Evolutionary conservation across 2,888 invertebrate genomes (phyloP).

Genomic region (Drosophila ochracea): DNA sequence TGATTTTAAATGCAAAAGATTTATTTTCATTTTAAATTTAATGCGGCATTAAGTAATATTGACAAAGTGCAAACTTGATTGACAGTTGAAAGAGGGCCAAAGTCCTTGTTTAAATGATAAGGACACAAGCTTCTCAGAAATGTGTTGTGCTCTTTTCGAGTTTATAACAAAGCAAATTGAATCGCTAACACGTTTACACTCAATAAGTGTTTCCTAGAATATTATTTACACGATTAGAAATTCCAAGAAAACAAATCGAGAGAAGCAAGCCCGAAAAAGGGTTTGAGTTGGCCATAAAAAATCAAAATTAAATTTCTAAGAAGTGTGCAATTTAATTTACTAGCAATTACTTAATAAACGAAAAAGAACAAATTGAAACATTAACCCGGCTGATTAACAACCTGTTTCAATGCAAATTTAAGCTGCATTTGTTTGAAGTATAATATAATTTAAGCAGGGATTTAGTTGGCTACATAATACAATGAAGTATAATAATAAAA

Average conservation of each 20-base stretch:
- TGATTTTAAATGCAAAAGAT: slow-evolving; percentile 46
- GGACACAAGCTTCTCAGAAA: neutral
- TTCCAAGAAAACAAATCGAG: neutral
- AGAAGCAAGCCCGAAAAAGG: neutral
- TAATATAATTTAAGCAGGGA: too few species aligned
- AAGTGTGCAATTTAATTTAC: neutral
- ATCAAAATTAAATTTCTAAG: neutral
- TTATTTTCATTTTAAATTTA: slow-evolving; percentile 19
- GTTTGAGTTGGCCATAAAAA: neutral
- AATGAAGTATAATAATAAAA: too few species aligned
- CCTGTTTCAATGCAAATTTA: neutral
- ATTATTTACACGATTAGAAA: neutral
- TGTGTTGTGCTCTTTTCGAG: neutral
- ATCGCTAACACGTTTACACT: neutral
- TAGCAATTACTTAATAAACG: too few species aligned
- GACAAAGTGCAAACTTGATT: slow-evolving; percentile 42
- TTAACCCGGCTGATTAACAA: neutral
- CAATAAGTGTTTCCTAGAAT: neutral
- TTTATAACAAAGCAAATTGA: neutral
- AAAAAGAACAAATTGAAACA: neutral
- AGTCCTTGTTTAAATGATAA: neutral
- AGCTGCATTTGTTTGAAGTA: too few species aligned
- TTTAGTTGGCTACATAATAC: too few species aligned
- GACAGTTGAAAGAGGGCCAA: slow-evolving; percentile 8
- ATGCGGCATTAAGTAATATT: slow-evolving; percentile 23